These are phyloP conservation scores for Leptinotarsa juncta DNA, from an alignment of 2,888 invertebrate species.

Conservation along the genomic window DNA sequence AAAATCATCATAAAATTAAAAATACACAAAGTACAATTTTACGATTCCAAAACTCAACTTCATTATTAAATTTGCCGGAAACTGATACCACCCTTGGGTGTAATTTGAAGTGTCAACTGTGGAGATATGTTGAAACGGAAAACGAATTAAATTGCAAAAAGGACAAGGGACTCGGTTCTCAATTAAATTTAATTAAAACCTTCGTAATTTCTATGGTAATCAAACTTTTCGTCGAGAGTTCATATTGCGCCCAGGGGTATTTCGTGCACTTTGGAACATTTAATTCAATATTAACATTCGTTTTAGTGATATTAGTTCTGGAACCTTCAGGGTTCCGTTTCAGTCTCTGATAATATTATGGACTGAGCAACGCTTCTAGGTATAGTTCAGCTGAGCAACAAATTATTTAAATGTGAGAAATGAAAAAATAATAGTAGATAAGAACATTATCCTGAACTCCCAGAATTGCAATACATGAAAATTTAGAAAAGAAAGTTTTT, in stretches of 20 bases:
- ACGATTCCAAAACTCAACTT: neutral
- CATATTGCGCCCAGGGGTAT: slow-evolving; percentile 43
- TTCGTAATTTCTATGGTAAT: slow-evolving; percentile 42
- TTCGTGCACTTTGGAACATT: slow-evolving; percentile 37
- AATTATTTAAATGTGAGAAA: too few relatives aligned
- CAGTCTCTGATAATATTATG: neutral
- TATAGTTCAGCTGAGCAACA: too few relatives aligned
- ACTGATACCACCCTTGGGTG: slow-evolving; percentile 1
- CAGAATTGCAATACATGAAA: too few relatives aligned
- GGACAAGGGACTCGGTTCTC: slow-evolving; percentile 22
- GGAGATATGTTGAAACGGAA: slow-evolving; percentile 19
- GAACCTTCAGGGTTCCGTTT: neutral
- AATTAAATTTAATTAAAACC: slow-evolving; percentile 47
- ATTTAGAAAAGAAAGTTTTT: too few relatives aligned
- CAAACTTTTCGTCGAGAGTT: slow-evolving; percentile 41
- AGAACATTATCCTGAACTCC: too few relatives aligned
- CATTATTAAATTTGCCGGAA: slow-evolving; percentile 16
- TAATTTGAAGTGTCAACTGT: slow-evolving; percentile 4
- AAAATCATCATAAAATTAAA: neutral
- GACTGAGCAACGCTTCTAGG: too few relatives aligned
- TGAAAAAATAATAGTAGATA: too few relatives aligned
- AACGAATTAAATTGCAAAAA: slow-evolving; percentile 21
- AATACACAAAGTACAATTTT: neutral
- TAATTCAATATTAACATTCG: slow-evolving; percentile 5
- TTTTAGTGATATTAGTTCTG: neutral